phyloP scores from a whole-genome alignment of 1,140 invertebrate genomes.

The Calephelis virginiensis region DNA sequence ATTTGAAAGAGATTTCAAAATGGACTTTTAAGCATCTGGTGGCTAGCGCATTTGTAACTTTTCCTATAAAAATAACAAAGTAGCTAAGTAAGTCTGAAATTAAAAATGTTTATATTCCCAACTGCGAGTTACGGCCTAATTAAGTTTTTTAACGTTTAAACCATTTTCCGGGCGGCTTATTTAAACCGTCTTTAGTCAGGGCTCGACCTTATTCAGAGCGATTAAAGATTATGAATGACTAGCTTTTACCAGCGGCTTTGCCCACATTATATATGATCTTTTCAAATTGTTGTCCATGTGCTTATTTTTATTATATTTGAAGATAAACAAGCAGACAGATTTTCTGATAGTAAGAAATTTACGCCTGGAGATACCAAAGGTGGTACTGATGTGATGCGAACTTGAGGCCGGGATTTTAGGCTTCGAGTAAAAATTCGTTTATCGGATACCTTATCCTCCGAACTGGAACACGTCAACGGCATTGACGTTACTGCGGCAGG shows the following conservation, averaged over 20 bases:
- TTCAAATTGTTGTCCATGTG: neutral
- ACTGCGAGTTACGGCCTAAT: constrained; percentile 13
- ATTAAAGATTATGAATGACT: neutral
- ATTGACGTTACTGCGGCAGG: too few relatives aligned
- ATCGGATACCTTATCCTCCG: too few relatives aligned
- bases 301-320: neutral
- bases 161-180: neutral
- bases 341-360: too few relatives aligned
- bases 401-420: too few relatives aligned
- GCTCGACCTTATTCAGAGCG: neutral
- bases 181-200: constrained; percentile 6
- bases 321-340: too few relatives aligned
- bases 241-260: too few relatives aligned
- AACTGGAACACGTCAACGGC: too few relatives aligned
- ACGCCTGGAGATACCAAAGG: neutral
- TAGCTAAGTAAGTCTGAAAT: neutral
- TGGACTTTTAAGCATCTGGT: neutral
- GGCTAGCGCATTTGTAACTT: constrained; percentile 11
- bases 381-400: too few relatives aligned
- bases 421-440: too few relatives aligned
- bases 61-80: constrained; percentile 5
- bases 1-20: neutral
- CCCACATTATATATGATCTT: neutral
- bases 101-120: constrained; percentile 10
- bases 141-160: constrained; percentile 12